Conservation (phyloP, 2,113 vertebrate genomes). For the Odobenus rosmarus region DNA sequence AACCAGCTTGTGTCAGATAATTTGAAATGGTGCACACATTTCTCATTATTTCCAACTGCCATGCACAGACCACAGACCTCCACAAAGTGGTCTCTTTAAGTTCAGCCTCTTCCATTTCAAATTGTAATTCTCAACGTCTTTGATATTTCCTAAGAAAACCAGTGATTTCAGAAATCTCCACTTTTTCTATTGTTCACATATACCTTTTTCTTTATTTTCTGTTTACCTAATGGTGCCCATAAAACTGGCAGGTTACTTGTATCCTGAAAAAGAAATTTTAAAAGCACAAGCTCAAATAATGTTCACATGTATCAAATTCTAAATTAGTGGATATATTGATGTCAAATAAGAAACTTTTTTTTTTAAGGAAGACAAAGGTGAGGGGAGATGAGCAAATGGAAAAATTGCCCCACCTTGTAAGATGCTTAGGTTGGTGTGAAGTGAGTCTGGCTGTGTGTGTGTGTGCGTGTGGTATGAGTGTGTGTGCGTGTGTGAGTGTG, state of each 20-base stretch:
- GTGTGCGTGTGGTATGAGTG: too few relatives aligned
- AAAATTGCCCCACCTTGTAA: background rate
- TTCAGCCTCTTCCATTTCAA: background rate
- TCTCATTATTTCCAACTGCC: background rate
- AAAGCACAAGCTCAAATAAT: background rate
- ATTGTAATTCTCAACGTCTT: background rate
- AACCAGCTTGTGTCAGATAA: background rate
- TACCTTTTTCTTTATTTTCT: background rate
- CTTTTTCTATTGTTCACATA: background rate
- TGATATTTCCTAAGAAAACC: background rate
- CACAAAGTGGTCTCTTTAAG: background rate
- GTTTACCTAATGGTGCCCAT: background rate
- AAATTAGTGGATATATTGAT: background rate
- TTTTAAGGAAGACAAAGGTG: fast-evolving
- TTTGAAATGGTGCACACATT: fast-evolving
- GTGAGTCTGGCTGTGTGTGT: background rate
- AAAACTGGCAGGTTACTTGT: background rate
- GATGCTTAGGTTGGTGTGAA: fast-evolving
- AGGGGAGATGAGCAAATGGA: background rate
- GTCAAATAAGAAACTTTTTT: background rate
- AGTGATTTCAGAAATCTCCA: background rate
- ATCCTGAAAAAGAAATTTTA: background rate
- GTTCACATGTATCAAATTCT: background rate
- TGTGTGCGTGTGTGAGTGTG: too few relatives aligned
- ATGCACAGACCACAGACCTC: background rate